Conservation (phyloP, 1,140 invertebrate species). For the Nephotettix cincticeps region DNA sequence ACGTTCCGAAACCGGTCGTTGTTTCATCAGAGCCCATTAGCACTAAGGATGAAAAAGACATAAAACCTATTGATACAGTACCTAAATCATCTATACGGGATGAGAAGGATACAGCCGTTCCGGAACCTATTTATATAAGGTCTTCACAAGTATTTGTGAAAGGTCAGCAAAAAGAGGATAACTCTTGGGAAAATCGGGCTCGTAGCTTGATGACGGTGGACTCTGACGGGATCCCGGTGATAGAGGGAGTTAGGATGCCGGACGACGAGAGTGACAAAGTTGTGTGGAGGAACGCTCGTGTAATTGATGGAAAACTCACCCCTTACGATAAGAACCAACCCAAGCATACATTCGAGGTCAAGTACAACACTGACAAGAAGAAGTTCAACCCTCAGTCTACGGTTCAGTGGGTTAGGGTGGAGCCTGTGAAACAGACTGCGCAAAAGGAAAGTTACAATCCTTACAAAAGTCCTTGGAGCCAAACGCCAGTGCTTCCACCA, state of each 20-base stretch:
- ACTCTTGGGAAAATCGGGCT: constrained; percentile 48
- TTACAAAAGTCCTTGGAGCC: constrained; percentile 8
- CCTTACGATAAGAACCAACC: constrained; percentile 36
- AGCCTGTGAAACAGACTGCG: constrained; percentile 24
- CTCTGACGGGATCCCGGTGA: constrained; percentile 70
- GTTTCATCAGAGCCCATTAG: not conserved
- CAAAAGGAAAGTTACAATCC: not conserved
- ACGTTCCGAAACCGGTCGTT: not conserved
- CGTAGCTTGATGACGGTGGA: constrained; percentile 60
- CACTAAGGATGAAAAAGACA: constrained; percentile 17
- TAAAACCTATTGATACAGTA: not conserved
- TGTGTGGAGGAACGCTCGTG: constrained; percentile 81
- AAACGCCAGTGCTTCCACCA: not conserved
- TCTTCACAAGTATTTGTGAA: constrained; percentile 61
- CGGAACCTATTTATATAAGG: constrained; percentile 63
- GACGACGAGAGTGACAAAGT: constrained; percentile 80
- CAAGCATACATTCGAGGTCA: constrained; percentile 16
- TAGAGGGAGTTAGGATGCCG: constrained; percentile 76
- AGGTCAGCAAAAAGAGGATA: constrained; percentile 46
- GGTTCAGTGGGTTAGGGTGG: constrained; percentile 34
- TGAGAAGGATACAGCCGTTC: constrained; percentile 46
- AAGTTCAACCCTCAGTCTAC: constrained; percentile 11
- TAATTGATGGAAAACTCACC: constrained; percentile 76
- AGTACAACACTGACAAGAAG: constrained; percentile 21
- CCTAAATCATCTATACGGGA: not conserved